These are phyloP conservation scores for Sebastiscus albofasciatus DNA, from an alignment of 2,797 vertebrate species.

Conservation along the genomic window DNA sequence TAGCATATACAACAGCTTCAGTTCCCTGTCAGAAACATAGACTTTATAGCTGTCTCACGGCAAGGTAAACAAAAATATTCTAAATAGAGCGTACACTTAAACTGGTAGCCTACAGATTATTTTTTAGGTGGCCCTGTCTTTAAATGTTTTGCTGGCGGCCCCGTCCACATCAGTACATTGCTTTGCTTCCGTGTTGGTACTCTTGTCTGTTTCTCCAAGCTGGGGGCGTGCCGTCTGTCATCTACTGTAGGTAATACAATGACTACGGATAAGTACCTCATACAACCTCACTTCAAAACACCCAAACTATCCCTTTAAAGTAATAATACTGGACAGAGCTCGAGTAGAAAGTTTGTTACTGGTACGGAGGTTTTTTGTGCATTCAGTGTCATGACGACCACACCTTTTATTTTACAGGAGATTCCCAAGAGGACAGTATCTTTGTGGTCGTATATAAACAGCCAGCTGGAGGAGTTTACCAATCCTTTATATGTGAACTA, in stretches of 20 bases:
- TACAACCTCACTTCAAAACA: too few species aligned
- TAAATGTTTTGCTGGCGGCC: not conserved
- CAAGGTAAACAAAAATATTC: not conserved
- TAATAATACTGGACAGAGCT: not conserved
- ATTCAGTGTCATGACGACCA: not conserved
- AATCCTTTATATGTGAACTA: constrained; percentile 96
- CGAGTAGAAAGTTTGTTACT: not conserved
- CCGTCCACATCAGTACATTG: not conserved
- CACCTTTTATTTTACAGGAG: constrained; percentile 77
- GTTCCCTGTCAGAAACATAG: not conserved
- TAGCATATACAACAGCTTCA: not conserved
- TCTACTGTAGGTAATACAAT: too few species aligned
- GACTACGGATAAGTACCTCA: too few species aligned
- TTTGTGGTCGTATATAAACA: constrained; percentile 98
- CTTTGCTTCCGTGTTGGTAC: too few species aligned
- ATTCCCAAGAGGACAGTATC: constrained; percentile 92
- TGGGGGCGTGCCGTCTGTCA: too few species aligned
- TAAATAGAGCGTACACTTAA: not conserved
- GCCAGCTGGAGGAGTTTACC: constrained; percentile 94
- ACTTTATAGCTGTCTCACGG: too few species aligned
- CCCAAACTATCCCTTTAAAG: not conserved
- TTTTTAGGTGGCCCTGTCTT: not conserved
- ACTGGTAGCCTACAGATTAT: not conserved
- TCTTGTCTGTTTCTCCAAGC: too few species aligned
- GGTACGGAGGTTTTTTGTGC: not conserved